Conservation (phyloP, 2,888 invertebrate species). For the Drosophila lutescens region DNA sequence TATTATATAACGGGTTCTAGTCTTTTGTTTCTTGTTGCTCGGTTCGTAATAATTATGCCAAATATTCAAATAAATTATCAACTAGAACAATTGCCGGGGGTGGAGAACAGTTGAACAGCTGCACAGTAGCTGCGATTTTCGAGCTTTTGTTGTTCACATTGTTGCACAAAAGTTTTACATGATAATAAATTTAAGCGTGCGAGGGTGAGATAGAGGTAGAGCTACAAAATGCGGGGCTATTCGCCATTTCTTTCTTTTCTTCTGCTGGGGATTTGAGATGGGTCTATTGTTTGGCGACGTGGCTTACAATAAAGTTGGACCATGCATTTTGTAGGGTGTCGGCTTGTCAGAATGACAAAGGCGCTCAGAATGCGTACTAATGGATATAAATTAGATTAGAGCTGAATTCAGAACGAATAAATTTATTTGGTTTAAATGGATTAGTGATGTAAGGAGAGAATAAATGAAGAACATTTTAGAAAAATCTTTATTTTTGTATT, state of each 20-base stretch:
- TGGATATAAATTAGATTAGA: slow-evolving; percentile 21
- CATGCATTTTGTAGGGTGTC: slow-evolving; percentile 6
- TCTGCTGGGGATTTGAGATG: slow-evolving; percentile 14
- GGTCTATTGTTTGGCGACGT: slow-evolving; percentile 16
- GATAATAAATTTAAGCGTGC: slow-evolving; percentile 61
- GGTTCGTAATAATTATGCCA: slow-evolving; percentile 58
- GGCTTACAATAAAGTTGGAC: slow-evolving; percentile 13
- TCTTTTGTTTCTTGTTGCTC: slow-evolving; percentile 30
- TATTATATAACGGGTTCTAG: slow-evolving; percentile 48
- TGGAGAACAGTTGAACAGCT: slow-evolving; percentile 42
- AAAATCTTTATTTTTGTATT: neutral
- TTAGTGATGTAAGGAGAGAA: neutral
- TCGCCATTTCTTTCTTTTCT: slow-evolving; percentile 10
- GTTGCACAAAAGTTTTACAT: slow-evolving; percentile 75
- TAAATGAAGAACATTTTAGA: neutral
- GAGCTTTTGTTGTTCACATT: slow-evolving; percentile 63
- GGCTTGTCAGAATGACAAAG: slow-evolving; percentile 42
- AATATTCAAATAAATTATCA: slow-evolving; percentile 77
- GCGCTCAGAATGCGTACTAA: slow-evolving; percentile 26
- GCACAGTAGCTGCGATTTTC: slow-evolving; percentile 60
- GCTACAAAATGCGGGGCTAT: slow-evolving; percentile 28
- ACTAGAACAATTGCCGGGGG: slow-evolving; percentile 63
- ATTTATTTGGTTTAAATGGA: neutral
- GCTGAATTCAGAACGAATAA: neutral
- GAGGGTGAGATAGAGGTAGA: slow-evolving; percentile 1